Evolutionary conservation across 2,888 invertebrate species (phyloP).

Genomic region (Cephus pulcher): DNA sequence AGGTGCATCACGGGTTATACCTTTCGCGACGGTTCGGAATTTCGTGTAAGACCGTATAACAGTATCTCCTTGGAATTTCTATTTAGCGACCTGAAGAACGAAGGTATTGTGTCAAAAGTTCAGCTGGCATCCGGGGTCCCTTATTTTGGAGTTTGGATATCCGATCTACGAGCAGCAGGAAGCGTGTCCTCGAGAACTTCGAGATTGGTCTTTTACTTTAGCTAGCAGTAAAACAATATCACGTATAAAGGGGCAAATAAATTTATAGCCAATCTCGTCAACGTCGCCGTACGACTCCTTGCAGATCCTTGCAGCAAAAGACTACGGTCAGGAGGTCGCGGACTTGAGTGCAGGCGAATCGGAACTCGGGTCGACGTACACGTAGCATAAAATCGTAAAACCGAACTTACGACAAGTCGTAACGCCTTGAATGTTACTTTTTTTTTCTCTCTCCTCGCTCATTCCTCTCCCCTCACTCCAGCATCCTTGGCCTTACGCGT

Average conservation of each 20-base stretch:
- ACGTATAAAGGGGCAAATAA: slow-evolving; percentile 57
- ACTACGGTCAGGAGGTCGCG: slow-evolving; percentile 6
- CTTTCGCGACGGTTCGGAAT: no score
- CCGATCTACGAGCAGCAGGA: no score
- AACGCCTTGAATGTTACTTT: slow-evolving; percentile 32
- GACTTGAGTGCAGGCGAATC: slow-evolving; percentile 30
- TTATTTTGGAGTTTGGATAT: no score
- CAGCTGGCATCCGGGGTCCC: no score
- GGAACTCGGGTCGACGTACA: slow-evolving; percentile 46
- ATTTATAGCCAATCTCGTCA: slow-evolving; percentile 62
- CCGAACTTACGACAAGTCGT: slow-evolving; percentile 59
- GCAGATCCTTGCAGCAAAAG: slow-evolving; percentile 27
- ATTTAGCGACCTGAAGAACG: no score
- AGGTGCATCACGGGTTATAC: no score
- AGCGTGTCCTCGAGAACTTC: not conserved
- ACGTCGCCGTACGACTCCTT: slow-evolving; percentile 37
- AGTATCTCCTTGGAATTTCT: no score
- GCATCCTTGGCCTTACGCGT: no score
- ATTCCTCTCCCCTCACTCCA: no score
- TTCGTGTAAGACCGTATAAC: no score
- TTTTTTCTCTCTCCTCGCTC: slow-evolving; percentile 17
- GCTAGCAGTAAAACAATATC: slow-evolving; percentile 57
- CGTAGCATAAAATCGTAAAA: slow-evolving; percentile 63
- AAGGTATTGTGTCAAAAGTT: no score
- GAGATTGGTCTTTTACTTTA: slow-evolving; percentile 44